phyloP scores from a whole-genome alignment of 2,797 vertebrate genomes.

The Varecia variegata region DNA sequence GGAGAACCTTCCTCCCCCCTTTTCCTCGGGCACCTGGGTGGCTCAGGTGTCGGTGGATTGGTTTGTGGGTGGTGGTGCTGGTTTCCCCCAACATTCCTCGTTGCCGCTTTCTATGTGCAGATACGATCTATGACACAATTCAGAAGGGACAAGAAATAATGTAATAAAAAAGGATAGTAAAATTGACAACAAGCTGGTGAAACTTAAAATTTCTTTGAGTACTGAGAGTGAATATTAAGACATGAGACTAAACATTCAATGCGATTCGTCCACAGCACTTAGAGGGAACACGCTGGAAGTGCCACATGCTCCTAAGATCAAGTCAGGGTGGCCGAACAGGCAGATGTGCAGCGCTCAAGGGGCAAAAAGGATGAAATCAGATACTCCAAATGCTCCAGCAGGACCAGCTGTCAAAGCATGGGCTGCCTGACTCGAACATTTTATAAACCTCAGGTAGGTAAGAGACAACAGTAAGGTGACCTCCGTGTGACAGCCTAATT shows the following conservation, averaged over 20 bases:
- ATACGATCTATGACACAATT: neutral
- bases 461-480: neutral
- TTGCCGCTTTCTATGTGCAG: neutral
- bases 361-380: neutral
- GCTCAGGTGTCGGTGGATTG: neutral
- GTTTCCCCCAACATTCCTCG: neutral
- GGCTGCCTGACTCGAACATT: neutral
- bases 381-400: neutral
- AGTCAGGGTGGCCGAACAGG: neutral
- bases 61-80: neutral
- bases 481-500: fast-evolving
- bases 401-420: neutral
- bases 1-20: neutral
- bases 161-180: neutral
- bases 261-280: neutral
- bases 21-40: neutral
- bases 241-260: neutral
- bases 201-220: neutral
- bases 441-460: neutral
- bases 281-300: neutral
- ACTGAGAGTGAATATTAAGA: neutral
- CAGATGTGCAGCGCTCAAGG: neutral
- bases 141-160: neutral
- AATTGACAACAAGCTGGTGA: neutral
- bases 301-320: neutral